Evolutionary conservation across 2,113 vertebrate species (phyloP).

Genomic region (Lagopus leucura): DNA sequence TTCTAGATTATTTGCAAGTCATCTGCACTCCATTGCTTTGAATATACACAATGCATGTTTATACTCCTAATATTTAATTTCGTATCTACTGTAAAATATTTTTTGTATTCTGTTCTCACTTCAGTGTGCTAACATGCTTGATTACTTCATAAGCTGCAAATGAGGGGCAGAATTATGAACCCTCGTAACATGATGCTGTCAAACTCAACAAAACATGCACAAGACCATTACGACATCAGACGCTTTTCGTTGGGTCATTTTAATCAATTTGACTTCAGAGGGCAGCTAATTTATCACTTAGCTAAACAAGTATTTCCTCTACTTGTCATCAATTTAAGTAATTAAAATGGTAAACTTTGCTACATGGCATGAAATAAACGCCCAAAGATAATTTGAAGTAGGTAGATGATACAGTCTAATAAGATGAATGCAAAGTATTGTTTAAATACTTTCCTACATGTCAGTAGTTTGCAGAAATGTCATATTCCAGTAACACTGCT

Average conservation of each 20-base stretch:
- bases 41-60: background rate
- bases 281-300: constrained; percentile 72
- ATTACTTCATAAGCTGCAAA: constrained; percentile 44
- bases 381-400: constrained; percentile 38
- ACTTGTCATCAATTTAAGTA: constrained; percentile 62
- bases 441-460: background rate
- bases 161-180: constrained; percentile 57
- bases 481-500: background rate
- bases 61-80: constrained; percentile 1
- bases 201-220: constrained; percentile 55
- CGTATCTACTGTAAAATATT: background rate
- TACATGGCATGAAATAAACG: constrained; percentile 42
- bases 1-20: background rate
- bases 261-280: constrained; percentile 63
- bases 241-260: constrained; percentile 52
- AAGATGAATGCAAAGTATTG: background rate
- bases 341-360: constrained; percentile 64
- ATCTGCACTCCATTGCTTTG: background rate
- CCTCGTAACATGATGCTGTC: constrained; percentile 54
- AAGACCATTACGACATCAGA: constrained; percentile 53
- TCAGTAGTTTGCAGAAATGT: constrained; percentile 29
- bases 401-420: constrained; percentile 35
- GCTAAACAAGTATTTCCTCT: constrained; percentile 64
- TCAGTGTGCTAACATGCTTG: constrained; percentile 16
- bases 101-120: background rate